Conservation (phyloP, 2,888 invertebrate species). For the Caenorhabditis sinica region DNA sequence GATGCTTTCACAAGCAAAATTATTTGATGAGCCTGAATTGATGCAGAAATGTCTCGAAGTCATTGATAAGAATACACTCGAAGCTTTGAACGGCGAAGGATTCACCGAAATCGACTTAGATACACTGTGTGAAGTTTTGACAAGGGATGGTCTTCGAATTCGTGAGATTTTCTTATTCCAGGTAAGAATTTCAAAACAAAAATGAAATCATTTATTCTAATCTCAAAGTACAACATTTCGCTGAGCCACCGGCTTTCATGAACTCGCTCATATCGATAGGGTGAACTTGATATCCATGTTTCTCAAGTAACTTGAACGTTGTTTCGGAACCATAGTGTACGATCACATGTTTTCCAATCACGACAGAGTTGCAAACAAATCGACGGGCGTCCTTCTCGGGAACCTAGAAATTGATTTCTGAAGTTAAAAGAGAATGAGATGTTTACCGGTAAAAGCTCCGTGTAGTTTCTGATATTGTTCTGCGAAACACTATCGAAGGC, state of each 20-base stretch:
- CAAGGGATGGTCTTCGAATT: conserved; percentile 90
- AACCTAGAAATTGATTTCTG: conserved; percentile 43
- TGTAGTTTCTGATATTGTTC: conserved; percentile 77
- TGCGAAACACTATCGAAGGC: conserved; percentile 79
- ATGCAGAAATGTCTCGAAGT: conserved; percentile 91
- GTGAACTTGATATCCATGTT: conserved; percentile 73
- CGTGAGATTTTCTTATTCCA: conserved; percentile 90
- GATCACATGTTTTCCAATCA: conserved; percentile 79
- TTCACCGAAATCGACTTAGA: conserved; percentile 91
- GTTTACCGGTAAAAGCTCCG: conserved; percentile 75
- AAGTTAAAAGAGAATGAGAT: not conserved
- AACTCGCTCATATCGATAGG: conserved; percentile 82
- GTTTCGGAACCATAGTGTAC: conserved; percentile 77
- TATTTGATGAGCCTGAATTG: conserved; percentile 91
- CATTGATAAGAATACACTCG: conserved; percentile 91
- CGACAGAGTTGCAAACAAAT: conserved; percentile 83
- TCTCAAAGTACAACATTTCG: conserved; percentile 80
- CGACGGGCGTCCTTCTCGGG: conserved; percentile 77
- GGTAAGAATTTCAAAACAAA: conserved; percentile 84
- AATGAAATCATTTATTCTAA: conserved; percentile 55
- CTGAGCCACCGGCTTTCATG: conserved; percentile 82
- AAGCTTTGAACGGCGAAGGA: conserved; percentile 89
- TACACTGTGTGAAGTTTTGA: conserved; percentile 89
- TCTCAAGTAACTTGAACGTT: conserved; percentile 73
- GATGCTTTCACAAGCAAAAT: conserved; percentile 88